Evolutionary conservation across 1,140 invertebrate species (phyloP).

Genomic region (Plectrocnemia conspersa): DNA sequence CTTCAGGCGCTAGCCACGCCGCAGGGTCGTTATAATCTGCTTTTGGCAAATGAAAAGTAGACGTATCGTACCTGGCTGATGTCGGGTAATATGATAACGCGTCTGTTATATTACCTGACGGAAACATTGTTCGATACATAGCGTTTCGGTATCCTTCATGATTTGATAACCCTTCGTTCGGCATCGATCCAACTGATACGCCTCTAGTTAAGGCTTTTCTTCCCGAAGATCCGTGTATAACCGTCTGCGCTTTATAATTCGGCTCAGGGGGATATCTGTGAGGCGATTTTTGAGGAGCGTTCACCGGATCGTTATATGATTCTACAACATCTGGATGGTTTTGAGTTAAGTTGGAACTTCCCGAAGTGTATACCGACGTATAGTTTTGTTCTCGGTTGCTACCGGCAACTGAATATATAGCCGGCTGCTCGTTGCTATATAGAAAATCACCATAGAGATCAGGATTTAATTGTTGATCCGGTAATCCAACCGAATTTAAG

Average conservation of each 20-base stretch:
- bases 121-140: slow-evolving; percentile 63
- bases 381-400: slow-evolving; percentile 63
- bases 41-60: slow-evolving; percentile 52
- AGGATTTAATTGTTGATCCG: slow-evolving; percentile 23
- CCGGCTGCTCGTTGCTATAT: slow-evolving; percentile 60
- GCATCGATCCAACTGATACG: slow-evolving; percentile 52
- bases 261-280: slow-evolving; percentile 50
- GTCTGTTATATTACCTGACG: slow-evolving; percentile 68
- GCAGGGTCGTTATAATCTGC: slow-evolving; percentile 54
- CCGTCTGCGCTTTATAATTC: slow-evolving; percentile 52
- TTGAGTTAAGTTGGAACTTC: slow-evolving; percentile 56
- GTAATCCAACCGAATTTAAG: slow-evolving; percentile 37
- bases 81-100: slow-evolving; percentile 72
- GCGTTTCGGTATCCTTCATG: slow-evolving; percentile 63
- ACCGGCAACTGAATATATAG: slow-evolving; percentile 70
- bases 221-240: slow-evolving; percentile 43
- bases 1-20: slow-evolving; percentile 55
- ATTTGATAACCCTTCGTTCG: slow-evolving; percentile 53
- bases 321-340: slow-evolving; percentile 65
- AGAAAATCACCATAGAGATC: slow-evolving; percentile 48
- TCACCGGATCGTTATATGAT: slow-evolving; percentile 58
- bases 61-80: slow-evolving; percentile 62
- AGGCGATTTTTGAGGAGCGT: slow-evolving; percentile 43
- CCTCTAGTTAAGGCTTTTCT: slow-evolving; percentile 46
- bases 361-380: slow-evolving; percentile 66